phyloP scores from a whole-genome alignment of 1,140 invertebrate genomes.

The Bemisia tabaci region DNA sequence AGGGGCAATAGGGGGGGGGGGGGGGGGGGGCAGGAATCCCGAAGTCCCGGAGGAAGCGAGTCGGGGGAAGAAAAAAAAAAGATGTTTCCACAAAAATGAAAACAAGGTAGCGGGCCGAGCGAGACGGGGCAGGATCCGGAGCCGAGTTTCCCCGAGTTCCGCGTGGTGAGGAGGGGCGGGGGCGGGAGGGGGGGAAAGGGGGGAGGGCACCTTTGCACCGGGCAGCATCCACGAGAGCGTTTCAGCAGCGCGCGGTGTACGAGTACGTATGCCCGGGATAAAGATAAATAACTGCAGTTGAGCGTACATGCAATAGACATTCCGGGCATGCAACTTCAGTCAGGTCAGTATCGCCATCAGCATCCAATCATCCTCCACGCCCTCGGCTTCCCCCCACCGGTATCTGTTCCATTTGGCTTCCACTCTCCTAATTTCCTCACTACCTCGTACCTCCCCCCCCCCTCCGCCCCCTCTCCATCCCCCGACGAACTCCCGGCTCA shows the following conservation, averaged over 20 bases:
- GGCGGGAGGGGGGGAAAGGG: background rate
- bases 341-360: background rate
- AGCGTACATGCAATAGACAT: background rate
- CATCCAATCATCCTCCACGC: background rate
- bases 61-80: no score
- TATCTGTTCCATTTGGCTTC: background rate
- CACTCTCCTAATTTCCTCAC: background rate
- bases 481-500: no score
- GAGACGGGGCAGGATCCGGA: no score
- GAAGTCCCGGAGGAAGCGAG: no score
- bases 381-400: background rate
- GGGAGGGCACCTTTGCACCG: background rate
- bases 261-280: background rate
- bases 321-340: background rate
- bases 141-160: no score
- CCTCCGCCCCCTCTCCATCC: background rate
- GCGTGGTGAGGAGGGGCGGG: no score
- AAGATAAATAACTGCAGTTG: background rate
- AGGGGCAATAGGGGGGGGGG: no score
- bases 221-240: no score
- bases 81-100: no score
- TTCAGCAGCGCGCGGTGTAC: background rate
- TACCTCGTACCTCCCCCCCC: background rate
- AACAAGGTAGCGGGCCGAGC: no score
- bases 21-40: no score